These are phyloP conservation scores for Boleophthalmus pectinirostris DNA, from an alignment of 2,113 vertebrate genomes.

Conservation along the genomic window DNA sequence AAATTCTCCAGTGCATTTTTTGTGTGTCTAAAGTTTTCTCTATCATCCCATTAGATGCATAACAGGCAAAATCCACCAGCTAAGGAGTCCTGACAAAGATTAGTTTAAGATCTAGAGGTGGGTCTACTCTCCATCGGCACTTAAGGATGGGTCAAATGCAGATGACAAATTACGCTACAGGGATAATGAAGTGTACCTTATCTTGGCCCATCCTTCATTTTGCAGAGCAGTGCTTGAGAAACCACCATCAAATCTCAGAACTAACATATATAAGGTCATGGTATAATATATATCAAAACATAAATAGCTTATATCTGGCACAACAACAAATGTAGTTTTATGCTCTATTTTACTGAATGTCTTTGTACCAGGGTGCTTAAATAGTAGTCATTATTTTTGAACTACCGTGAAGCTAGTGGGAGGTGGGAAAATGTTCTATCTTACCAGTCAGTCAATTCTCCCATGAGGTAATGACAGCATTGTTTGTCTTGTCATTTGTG, in stretches of 20 bases:
- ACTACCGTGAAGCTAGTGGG: neutral
- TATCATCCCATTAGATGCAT: no score
- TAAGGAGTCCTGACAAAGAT: no score
- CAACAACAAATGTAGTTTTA: neutral
- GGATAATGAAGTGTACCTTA: no score
- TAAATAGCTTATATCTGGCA: neutral
- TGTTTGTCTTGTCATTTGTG: constrained; percentile 12
- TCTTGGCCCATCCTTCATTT: no score
- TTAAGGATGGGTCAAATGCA: no score
- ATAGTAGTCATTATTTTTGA: constrained; percentile 4
- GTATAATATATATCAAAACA: neutral
- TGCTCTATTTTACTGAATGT: neutral
- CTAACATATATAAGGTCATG: neutral
- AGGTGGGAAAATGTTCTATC: neutral
- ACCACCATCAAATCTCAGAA: no score
- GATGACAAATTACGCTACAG: no score
- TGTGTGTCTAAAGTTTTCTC: neutral
- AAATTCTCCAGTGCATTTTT: neutral
- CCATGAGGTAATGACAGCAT: constrained; percentile 5
- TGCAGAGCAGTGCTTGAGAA: no score
- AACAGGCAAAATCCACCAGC: no score
- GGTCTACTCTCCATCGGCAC: no score
- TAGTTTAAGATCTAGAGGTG: no score
- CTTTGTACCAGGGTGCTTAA: neutral
- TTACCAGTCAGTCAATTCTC: constrained; percentile 4